These are phyloP conservation scores for Leptoteleia sp. DNA, from an alignment of 1,140 invertebrate genomes.

Conservation along the genomic window DNA sequence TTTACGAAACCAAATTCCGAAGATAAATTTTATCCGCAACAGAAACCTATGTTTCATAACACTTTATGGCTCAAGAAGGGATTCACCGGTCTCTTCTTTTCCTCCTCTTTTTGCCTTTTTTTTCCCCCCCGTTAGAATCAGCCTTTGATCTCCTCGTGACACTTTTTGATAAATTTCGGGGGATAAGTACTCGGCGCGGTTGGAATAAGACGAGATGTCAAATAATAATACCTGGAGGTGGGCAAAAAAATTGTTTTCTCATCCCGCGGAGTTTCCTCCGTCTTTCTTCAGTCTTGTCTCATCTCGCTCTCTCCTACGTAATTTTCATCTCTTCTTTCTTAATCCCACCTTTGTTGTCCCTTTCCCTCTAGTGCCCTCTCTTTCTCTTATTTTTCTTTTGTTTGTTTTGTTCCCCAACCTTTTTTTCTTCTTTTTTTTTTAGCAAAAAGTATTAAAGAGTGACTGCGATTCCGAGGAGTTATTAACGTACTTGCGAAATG, in stretches of 20 bases:
- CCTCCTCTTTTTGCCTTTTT: too few species aligned
- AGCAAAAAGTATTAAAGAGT: slow-evolving; percentile 33
- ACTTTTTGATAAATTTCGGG: slow-evolving; percentile 30
- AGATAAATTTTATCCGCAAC: slow-evolving; percentile 15
- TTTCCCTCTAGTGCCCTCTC: too few species aligned
- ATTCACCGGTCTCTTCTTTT: too few species aligned
- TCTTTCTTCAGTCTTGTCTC: too few species aligned
- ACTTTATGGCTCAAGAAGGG: slow-evolving; percentile 20
- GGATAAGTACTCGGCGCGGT: slow-evolving; percentile 8
- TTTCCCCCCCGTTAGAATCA: not conserved
- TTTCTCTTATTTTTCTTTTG: too few species aligned
- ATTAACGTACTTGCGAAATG: slow-evolving; percentile 58
- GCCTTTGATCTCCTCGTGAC: slow-evolving; percentile 33
- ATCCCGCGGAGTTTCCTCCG: too few species aligned
- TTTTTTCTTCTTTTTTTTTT: slow-evolving; percentile 10
- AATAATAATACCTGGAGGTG: slow-evolving; percentile 44
- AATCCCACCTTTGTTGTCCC: too few species aligned
- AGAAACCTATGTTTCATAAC: slow-evolving; percentile 23
- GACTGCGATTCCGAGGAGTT: slow-evolving; percentile 51
- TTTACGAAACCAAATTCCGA: slow-evolving; percentile 2
- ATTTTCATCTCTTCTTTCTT: too few species aligned
- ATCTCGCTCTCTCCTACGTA: too few species aligned
- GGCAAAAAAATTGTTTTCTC: slow-evolving; percentile 4
- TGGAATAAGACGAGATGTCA: slow-evolving; percentile 4
- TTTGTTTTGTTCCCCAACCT: too few species aligned